Conservation (phyloP, 2,888 invertebrate species). For the Nesidiocoris tenuis region DNA sequence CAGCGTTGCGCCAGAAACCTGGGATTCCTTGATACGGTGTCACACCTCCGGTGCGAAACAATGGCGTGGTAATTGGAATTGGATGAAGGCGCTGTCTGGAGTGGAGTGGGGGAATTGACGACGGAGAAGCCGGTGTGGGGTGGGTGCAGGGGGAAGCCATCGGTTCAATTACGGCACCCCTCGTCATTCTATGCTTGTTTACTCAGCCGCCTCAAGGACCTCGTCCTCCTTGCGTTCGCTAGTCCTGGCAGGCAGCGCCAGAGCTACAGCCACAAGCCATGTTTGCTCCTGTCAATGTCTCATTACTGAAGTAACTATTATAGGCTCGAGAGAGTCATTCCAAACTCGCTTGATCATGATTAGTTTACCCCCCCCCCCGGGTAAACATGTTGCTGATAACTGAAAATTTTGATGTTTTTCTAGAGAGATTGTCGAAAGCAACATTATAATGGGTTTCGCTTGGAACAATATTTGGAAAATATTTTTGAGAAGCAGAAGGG, state of each 20-base stretch:
- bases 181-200: background rate
- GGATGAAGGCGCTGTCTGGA: background rate
- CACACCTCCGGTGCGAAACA: background rate
- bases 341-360: no score
- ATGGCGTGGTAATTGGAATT: background rate
- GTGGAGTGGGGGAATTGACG: background rate
- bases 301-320: no score
- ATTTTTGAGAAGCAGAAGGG: no score
- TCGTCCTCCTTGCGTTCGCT: background rate
- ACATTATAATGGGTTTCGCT: no score
- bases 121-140: no score
- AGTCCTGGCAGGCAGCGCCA: background rate
- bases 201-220: background rate
- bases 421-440: no score
- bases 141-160: background rate
- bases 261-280: background rate
- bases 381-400: no score
- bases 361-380: no score
- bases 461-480: no score
- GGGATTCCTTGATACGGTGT: background rate
- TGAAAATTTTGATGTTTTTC: no score
- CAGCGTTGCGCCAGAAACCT: background rate
- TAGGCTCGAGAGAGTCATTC: no score
- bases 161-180: background rate
- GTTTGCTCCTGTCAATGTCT: background rate